Base-by-base conservation (phyloP, 2,113 vertebrate species). In the Semicossyphus pulcher region DNA sequence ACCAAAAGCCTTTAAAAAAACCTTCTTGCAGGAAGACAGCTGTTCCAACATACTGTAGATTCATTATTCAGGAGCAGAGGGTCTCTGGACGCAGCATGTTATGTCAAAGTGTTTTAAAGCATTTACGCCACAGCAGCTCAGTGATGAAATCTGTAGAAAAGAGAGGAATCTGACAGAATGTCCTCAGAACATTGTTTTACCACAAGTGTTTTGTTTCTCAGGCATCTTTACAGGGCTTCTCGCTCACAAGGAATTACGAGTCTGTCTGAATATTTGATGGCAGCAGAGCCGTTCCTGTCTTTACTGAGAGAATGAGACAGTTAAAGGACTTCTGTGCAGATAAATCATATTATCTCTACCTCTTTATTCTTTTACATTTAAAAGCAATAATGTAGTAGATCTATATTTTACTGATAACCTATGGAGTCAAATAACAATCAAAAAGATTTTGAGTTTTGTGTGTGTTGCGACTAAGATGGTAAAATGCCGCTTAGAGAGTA, bases 101-200 rank as follows among this genome's bases (percentile, higher is more conserved):
- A 92, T 92, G 91, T 93, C 92, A 93, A 92, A 93, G 85, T 88
- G 88, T 92, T 94, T 93, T 91, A 93, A 93, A 84, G 92, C 90
- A 92, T 92, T 94, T 92, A 93, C 86, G 76, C 88, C 83, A 86
- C 86, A 78, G 48, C 74, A 59, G 80, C 83, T 86, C 84, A 59
- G 86, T 65, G 75, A 88, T 90, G 86, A 93, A 87, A 90, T 92
- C 89, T 92, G 92, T 93, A 87, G 73, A 91, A 93, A 90, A 80
- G 71, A 83, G 84, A 56, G 45, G 70, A 92, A 93, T 87, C 76
- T 93, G 92, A 94, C 93, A 93, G 91, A 92, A 90, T 88, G 80
- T 92, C 85, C 78, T 80, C 47, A 81, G 87, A 93, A 92, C 88
- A 81, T 86, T 92, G 88, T 89, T 93, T 90, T 88, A 88, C 74